Evolutionary conservation across 2,888 invertebrate genomes (phyloP), one percentile per base, ranked within the genome.

Genomic region (Thymelicus sylvestris): DNA sequence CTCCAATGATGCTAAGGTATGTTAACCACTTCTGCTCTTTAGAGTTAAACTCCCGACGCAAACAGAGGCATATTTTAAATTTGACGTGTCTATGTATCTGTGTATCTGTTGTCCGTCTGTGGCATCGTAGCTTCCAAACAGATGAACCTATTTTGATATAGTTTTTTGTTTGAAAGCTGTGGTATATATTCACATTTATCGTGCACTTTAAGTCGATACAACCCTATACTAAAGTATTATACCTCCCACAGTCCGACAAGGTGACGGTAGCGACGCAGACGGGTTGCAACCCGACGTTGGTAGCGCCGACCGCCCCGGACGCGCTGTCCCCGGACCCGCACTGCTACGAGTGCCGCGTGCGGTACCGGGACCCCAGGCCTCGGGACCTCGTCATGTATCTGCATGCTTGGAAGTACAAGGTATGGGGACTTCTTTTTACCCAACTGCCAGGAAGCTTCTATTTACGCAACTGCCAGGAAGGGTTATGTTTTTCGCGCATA

Each of bases 331-430:
- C 96, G 12, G 98, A 98, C 86, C 96, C 96, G 52, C 96, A 98
- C 86, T 99, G 99, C 92, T 97, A 97, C 87, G 98, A 98, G 90
- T 99, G 99, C 91, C 97, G 97, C 90, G 97, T 98, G 72, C 95
- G 97, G 73, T 98, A 98, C 93, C 95, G 97, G 76, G 99, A 99
- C 89, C 99, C 99, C 0, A 96, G 97, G 75, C 97, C 98, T 0
- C 96, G 97, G 78, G 98, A 99, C 89, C 95, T 99, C 73, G 97
- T 98, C 78, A 98, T 99, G 98, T 99, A 98, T 90, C 95, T 99
- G 60, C 99, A 99, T 90, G 99, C 99, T 44, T 97, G 97, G 97
- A 97, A 97, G 83, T 98, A 98, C 88, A 96, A 96, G 95, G 97
- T 97, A 86, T 86, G 50, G 6, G 6, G n/a, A 55, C 19, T 8